phyloP scores from a whole-genome alignment of 2,888 invertebrate genomes.

The Scaptomyza parva region DNA sequence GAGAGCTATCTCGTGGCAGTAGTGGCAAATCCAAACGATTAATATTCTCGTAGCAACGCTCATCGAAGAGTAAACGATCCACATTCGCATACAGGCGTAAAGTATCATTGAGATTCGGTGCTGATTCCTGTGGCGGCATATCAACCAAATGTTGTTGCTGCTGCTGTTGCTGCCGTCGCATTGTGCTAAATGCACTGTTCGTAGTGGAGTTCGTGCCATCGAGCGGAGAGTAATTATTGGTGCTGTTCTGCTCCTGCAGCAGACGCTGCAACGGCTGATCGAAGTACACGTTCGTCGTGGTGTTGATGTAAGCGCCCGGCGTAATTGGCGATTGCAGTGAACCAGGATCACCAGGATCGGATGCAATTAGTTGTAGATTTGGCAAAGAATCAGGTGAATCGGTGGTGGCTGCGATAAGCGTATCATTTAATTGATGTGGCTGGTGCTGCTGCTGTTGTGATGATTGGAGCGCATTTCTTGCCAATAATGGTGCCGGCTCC shows the following conservation, averaged over 20 bases:
- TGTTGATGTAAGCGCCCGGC: slow-evolving; percentile 74
- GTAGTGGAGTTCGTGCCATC: slow-evolving; percentile 36
- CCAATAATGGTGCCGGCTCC: slow-evolving; percentile 82
- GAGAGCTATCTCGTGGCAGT: slow-evolving; percentile 57
- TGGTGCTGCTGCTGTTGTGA: slow-evolving; percentile 4
- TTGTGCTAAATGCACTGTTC: slow-evolving; percentile 50
- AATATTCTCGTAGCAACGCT: slow-evolving; percentile 82
- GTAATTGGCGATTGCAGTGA: slow-evolving; percentile 62
- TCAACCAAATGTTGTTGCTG: slow-evolving; percentile 55
- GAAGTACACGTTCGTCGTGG: slow-evolving; percentile 87
- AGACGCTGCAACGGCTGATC: slow-evolving; percentile 85
- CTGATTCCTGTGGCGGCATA: slow-evolving; percentile 83
- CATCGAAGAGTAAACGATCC: slow-evolving; percentile 66
- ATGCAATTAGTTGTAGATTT: slow-evolving; percentile 86
- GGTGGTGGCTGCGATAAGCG: slow-evolving; percentile 73
- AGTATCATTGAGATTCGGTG: slow-evolving; percentile 75
- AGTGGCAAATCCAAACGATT: slow-evolving; percentile 76
- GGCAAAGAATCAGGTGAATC: slow-evolving; percentile 86
- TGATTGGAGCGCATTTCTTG: slow-evolving; percentile 45
- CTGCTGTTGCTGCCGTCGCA: slow-evolving; percentile 29
- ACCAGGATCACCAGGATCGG: slow-evolving; percentile 72
- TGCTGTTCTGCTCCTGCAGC: slow-evolving; percentile 61
- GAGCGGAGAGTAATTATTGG: slow-evolving; percentile 7
- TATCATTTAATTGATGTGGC: slow-evolving; percentile 32
- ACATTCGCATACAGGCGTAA: slow-evolving; percentile 82